Base-by-base conservation (phyloP, 1,140 invertebrate species). In the Drosophila aff. region DNA sequence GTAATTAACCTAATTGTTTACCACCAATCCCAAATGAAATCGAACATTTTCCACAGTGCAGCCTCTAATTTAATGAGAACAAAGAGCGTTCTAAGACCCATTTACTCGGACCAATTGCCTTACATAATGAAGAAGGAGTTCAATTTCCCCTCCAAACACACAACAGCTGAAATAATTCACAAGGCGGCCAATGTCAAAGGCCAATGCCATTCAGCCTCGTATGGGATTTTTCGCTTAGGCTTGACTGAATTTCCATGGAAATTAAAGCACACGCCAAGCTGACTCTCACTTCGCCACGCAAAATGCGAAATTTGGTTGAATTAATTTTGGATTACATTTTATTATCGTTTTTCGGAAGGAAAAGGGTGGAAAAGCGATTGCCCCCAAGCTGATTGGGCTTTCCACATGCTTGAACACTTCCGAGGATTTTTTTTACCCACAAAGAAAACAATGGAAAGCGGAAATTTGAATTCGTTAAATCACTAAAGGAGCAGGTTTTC, bases 321-420 rank as follows among this genome's bases (percentile, higher is more conserved):
- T 74, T 78, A 64, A 75, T 81, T 71, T 81, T 64, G 79, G 74
- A 71, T 81, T 81, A 69, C 58, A 60, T 79, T 79, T 76, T 82
- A 82, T 82, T 82, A 63, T 66, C 60, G 46, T 46, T 61, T 46
- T 46, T 46, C 16, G 33, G 47, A 53, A 43, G 33, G n/a, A 26
- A 63, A 67, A 40, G 28, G 38, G 21, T 28, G 38, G 13, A 69
- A 52, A 65, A 60, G 28, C 38, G 21, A 57, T 68, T 40, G 49
- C 47, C 15, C 49, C 55, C 55, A 61, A 66, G 52, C 63, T 33
- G 33, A 52, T 53, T 65, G 16, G 15, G 38, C 38, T 60, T 74
- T 74, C 46, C 53, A 61, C 55, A 61, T 74, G 71, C 43, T 40
- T 69, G 41, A 68, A 47, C 41, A 57, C 64, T 47, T 33, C 38